phyloP scores from a whole-genome alignment of 53 echinoderm and acorn worm genomes.

The Henricia sp. region DNA sequence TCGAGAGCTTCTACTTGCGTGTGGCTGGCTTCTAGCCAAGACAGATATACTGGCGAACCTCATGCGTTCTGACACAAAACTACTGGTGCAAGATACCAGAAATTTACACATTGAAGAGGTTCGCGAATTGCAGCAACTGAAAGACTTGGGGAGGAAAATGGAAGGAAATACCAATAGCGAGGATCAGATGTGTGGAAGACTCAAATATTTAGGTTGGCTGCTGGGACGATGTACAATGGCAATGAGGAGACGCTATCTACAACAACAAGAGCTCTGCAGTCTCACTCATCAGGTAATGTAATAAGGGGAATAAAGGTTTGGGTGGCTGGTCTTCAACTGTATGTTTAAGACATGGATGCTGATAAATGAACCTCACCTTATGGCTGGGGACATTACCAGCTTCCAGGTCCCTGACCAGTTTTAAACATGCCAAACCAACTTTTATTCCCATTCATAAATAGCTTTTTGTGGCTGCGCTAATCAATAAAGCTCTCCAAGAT shows the following conservation, averaged over 20 bases:
- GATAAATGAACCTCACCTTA: too few species aligned
- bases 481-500: too few species aligned
- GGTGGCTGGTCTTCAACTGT: too few species aligned
- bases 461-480: too few species aligned
- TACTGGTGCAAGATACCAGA: conserved; percentile 30
- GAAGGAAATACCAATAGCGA: not conserved
- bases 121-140: not conserved
- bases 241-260: conserved; percentile 55
- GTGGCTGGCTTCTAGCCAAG: conserved; percentile 73
- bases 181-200: not conserved
- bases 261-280: conserved; percentile 65
- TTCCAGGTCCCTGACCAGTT: too few species aligned
- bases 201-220: conserved; percentile 67
- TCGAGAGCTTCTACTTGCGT: conserved; percentile 69
- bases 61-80: not conserved
- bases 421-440: too few species aligned
- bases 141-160: not conserved
- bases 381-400: too few species aligned
- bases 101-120: conserved; percentile 32
- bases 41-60: conserved; percentile 42
- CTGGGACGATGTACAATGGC: conserved; percentile 60
- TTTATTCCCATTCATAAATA: too few species aligned
- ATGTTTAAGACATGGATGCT: too few species aligned
- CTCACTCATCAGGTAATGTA: conserved; percentile 70
- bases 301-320: too few species aligned